A percentile compares a stretch with the other conserved stretches of the same genome.
phyloP scores from a whole-genome alignment of 1,140 invertebrate genomes.

The Megalonaias nervosa region DNA sequence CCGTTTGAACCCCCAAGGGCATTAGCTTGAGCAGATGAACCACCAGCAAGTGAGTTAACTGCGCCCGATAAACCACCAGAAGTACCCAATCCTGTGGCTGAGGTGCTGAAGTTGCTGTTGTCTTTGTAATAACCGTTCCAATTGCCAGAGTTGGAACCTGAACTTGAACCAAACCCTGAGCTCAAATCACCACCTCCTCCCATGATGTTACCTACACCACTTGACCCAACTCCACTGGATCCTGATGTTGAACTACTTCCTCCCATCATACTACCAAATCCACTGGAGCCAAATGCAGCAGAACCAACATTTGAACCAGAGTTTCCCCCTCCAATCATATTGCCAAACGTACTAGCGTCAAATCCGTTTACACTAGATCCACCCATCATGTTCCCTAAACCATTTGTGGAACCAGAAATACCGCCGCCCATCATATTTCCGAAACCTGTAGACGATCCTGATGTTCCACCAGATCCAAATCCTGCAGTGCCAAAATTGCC shows the following conservation, averaged over 20 bases:
- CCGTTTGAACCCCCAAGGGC: too few relatives aligned
- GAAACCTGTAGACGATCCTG: not conserved
- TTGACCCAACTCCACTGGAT: not conserved
- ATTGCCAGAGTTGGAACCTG: constrained; percentile 12
- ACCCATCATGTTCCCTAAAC: not conserved
- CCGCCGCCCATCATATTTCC: not conserved
- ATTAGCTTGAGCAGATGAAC: too few relatives aligned
- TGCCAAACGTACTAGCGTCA: not conserved
- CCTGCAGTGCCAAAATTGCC: not conserved
- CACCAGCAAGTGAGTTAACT: not conserved
- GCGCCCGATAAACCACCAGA: constrained; percentile 10
- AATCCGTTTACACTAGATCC: not conserved
- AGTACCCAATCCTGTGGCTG: not conserved
- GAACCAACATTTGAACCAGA: not conserved
- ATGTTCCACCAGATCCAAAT: not conserved
- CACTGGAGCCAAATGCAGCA: not conserved
- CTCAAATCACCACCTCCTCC: too few relatives aligned
- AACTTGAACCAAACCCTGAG: constrained; percentile 2
- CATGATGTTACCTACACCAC: not conserved
- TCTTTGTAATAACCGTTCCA: constrained; percentile 31
- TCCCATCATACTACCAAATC: not conserved
- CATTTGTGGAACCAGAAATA: not conserved
- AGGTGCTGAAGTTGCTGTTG: not conserved
- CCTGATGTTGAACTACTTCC: not conserved
- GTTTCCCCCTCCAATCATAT: not conserved